Evolutionary conservation across 2,888 invertebrate genomes (phyloP).

Genomic region (Sinelater perroti): DNA sequence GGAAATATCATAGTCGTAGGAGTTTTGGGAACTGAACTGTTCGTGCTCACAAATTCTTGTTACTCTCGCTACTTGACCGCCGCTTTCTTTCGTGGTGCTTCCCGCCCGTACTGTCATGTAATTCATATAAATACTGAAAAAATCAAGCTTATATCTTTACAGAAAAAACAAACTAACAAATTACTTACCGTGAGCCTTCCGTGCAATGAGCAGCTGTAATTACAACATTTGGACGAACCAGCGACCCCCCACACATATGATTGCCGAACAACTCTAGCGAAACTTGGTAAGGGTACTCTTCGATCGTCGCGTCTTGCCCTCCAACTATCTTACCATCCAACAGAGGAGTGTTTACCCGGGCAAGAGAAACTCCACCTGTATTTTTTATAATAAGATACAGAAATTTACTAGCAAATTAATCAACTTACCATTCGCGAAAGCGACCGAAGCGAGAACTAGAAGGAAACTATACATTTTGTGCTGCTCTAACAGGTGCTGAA

Average conservation of each 20-base stretch:
- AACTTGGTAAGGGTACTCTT: slow-evolving; percentile 65
- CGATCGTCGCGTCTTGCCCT: slow-evolving; percentile 62
- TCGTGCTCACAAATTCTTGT: not conserved
- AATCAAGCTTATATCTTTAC: not conserved
- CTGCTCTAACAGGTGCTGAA: too few relatives aligned
- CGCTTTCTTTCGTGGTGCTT: not conserved
- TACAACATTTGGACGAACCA: slow-evolving; percentile 62
- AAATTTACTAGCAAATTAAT: too few relatives aligned
- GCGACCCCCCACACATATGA: slow-evolving; percentile 65
- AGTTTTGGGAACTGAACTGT: not conserved
- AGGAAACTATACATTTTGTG: too few relatives aligned
- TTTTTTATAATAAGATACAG: too few relatives aligned
- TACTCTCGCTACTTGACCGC: not conserved
- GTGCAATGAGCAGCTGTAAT: slow-evolving; percentile 65
- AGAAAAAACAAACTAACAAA: not conserved
- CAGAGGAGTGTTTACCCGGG: too few relatives aligned
- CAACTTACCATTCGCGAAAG: too few relatives aligned
- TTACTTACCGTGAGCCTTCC: slow-evolving; percentile 18
- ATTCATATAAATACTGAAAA: too few relatives aligned
- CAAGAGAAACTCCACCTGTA: too few relatives aligned
- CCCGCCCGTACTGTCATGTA: slow-evolving; percentile 12
- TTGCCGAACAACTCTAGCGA: slow-evolving; percentile 61
- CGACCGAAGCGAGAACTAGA: too few relatives aligned
- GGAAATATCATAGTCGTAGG: slow-evolving; percentile 7
- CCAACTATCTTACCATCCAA: slow-evolving; percentile 61